Conservation (phyloP, 1,140 invertebrate species). For the Drosophila rufa region DNA sequence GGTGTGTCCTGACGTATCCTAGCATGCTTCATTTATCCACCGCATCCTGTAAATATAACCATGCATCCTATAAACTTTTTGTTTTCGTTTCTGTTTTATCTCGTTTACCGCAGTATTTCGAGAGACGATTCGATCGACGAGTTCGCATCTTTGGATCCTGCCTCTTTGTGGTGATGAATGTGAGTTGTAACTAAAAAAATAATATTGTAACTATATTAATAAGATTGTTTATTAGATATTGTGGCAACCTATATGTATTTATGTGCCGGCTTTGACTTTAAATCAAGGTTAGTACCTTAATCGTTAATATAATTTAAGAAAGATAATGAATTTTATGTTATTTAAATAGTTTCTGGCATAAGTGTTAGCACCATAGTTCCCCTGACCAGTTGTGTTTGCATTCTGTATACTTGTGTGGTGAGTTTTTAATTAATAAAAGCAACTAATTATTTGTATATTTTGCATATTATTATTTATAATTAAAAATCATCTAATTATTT, state of each 20-base stretch:
- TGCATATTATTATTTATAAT: too few relatives aligned
- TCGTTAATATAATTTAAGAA: not conserved
- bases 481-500: too few relatives aligned
- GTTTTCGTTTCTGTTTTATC: slow-evolving; percentile 26
- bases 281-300: slow-evolving; percentile 87
- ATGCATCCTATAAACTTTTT: slow-evolving; percentile 11
- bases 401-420: slow-evolving; percentile 93
- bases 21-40: not conserved
- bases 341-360: slow-evolving; percentile 89
- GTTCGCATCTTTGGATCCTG: slow-evolving; percentile 90
- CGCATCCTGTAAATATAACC: slow-evolving; percentile 46
- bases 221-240: slow-evolving; percentile 85
- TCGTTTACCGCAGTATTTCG: slow-evolving; percentile 89
- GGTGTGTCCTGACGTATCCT: not conserved
- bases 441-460: too few relatives aligned
- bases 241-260: slow-evolving; percentile 90
- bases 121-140: slow-evolving; percentile 90
- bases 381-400: slow-evolving; percentile 91
- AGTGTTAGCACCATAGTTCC: slow-evolving; percentile 89
- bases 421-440: slow-evolving; percentile 62
- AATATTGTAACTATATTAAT: not conserved
- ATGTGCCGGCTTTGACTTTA: slow-evolving; percentile 92
- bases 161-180: slow-evolving; percentile 90
- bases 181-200: slow-evolving; percentile 82
- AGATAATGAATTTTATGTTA: slow-evolving; percentile 24